Evolutionary conservation across 2,797 vertebrate species (phyloP).

Genomic region (Fundulus diaphanus): DNA sequence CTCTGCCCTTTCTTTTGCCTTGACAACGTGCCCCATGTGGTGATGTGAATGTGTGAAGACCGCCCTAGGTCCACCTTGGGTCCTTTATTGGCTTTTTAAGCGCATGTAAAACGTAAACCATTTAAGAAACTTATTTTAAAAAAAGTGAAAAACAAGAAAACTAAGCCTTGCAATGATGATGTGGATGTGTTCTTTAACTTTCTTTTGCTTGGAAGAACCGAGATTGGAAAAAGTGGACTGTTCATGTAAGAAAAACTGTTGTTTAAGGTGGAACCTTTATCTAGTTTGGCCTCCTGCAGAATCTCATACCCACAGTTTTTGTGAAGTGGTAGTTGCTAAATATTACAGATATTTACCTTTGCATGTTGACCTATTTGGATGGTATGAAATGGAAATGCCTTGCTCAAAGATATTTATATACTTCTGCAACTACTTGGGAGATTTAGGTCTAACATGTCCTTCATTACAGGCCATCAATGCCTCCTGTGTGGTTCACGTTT

Average conservation of each 20-base stretch:
- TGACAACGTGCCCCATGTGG: slow-evolving; percentile 89
- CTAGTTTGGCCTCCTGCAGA: slow-evolving; percentile 64
- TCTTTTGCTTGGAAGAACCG: slow-evolving; percentile 86
- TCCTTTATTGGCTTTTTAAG: slow-evolving; percentile 89
- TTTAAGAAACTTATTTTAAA: slow-evolving; percentile 83
- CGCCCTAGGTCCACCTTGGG: slow-evolving; percentile 82
- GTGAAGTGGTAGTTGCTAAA: slow-evolving; percentile 82
- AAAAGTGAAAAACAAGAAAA: slow-evolving; percentile 80
- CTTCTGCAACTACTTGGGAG: slow-evolving; percentile 76
- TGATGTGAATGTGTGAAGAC: slow-evolving; percentile 91
- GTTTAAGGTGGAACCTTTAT: slow-evolving; percentile 88
- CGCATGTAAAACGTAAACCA: slow-evolving; percentile 89
- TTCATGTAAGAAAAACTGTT: slow-evolving; percentile 82
- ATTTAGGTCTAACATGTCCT: slow-evolving; percentile 63
- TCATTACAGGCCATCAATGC: slow-evolving; percentile 31
- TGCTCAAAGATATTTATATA: slow-evolving; percentile 84
- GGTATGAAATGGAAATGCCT: slow-evolving; percentile 86
- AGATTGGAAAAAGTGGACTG: slow-evolving; percentile 80
- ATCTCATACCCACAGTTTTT: slow-evolving; percentile 76
- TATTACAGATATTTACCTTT: slow-evolving; percentile 82
- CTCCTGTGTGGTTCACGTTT: slow-evolving; percentile 42
- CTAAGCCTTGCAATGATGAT: slow-evolving; percentile 87
- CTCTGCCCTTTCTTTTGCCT: slow-evolving; percentile 88
- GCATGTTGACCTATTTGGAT: slow-evolving; percentile 87
- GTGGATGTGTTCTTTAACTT: slow-evolving; percentile 89